phyloP scores from a whole-genome alignment of 1,140 invertebrate genomes.

The Drosophila insularis region DNA sequence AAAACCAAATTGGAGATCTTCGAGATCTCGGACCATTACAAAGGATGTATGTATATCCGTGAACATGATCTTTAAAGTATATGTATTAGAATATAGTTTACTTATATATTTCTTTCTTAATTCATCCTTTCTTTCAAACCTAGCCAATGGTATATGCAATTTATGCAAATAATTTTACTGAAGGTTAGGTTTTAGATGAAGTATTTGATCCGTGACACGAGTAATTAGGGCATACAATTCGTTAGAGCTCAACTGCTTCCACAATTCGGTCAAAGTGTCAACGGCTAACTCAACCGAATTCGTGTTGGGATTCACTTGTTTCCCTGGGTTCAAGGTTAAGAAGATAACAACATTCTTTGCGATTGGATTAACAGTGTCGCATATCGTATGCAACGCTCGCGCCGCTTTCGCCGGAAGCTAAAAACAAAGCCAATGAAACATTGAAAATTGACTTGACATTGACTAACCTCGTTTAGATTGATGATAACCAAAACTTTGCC shows the following conservation, averaged over 20 bases:
- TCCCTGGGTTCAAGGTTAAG: conserved; percentile 49
- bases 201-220: conserved; percentile 69
- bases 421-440: too few species aligned
- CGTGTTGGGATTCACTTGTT: neutral
- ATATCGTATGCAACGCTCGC: conserved; percentile 70
- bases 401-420: conserved; percentile 66
- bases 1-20: too few species aligned
- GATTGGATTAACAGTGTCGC: conserved; percentile 66
- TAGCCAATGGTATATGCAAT: too few species aligned
- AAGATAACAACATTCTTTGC: conserved; percentile 67
- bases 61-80: too few species aligned
- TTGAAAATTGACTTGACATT: too few species aligned
- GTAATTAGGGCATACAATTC: conserved; percentile 70
- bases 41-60: too few species aligned
- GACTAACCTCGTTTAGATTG: conserved; percentile 67
- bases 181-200: conserved; percentile 4
- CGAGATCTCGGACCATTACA: too few species aligned
- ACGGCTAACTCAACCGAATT: conserved; percentile 39
- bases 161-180: too few species aligned
- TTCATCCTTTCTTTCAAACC: too few species aligned
- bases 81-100: too few species aligned
- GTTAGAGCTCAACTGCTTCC: conserved; percentile 41
- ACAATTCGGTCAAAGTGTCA: conserved; percentile 54
- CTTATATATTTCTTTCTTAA: too few species aligned
- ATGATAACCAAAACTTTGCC: conserved; percentile 73